Evolutionary conservation across 2,888 invertebrate genomes (phyloP), one percentile per base, ranked within the genome.

Genomic region (Oasisia sp.): DNA sequence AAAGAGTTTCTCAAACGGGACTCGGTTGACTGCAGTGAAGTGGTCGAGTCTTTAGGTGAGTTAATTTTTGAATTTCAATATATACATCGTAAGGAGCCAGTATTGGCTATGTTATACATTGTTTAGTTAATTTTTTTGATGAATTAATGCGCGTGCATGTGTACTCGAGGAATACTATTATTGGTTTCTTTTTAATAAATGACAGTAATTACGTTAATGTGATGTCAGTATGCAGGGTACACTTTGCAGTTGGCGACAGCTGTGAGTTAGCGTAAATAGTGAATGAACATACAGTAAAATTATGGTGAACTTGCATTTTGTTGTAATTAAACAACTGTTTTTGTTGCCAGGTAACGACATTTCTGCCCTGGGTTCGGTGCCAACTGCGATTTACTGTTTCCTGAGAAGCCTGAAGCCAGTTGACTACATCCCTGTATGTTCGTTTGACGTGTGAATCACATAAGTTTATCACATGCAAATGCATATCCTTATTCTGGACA

Each of bases 331-430:
- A 74, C n/a, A 74, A 27, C n/a, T 74, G 19, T 74, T 74, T 74
- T 74, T 91, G 0, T 58, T 92, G 92, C 95, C 97, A 94, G 98
- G 98, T 7, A 97, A 97, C 95, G 97, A 97, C 93, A 97, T 97
- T 8, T 96, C 97, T 90, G 98, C 98, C 0, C 95, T 97, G n/a
- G 97, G 97, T 93, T 98, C 98, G 0, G 98, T 98, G 12, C 97
- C 98, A 4, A 97, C 98, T 38, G 98, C 98, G 32, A 97, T 98
- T 93, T 98, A 97, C 95, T 97, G 97, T 94, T 98, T 98, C 95
- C 96, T 98, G 0, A 93, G 95, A 91, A 94, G 95, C n/a, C 92
- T 94, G 12, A 94, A 94, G 92, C 93, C 94, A 38, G 93, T 95
- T 90, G 92, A 50, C 32, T 32, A 92, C n/a, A 89, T 93, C 11